Evolutionary conservation across 2,797 vertebrate genomes (phyloP), one percentile per base, ranked within the genome.

Genomic region (Sebastes itinus): DNA sequence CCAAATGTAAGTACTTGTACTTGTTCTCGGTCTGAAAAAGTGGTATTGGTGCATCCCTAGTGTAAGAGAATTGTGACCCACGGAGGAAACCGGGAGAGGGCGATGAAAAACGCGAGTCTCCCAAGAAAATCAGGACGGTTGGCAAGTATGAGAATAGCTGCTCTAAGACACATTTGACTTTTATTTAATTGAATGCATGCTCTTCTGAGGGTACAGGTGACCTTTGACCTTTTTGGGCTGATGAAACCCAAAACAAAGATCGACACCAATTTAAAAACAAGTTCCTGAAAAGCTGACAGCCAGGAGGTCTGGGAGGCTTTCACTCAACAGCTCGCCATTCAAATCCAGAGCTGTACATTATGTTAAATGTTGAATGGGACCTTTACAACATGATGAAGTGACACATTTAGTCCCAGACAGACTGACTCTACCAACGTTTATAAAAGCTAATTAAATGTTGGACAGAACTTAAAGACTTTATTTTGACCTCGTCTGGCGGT

Each of bases 371-470:
- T 76, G 67, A 84, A 75, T 79, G 64, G 78, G 75, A n/a, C 42
- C 81, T 84, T 88, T 80, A 82, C 77, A 88, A 65, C 56, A 52
- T 30, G 2, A 78, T 78, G 20, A 87, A 84, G 63, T 72, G 82
- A 74, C 82, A 72, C 35, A 49, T 66, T 83, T 69, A 70, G 52
- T 79, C 76, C 74, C 68, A 69, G 20, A n/a, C 62, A 68, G 77
- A 3, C 72, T 82, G 58, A 83, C 84, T 85, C 65, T 6, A 82
- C 73, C 64, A 82, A 64, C 70, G 85, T 87, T 81, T 75, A 61
- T 78, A 62, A 85, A 86, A 72, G 89, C 67, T 22, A 81, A 84
- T 88, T 90, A 77, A 82, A 81, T 30, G 71, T 80, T 65, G 75
- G 55, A 81, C 65, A 32, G 20, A 69, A 33, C 49, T 80, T 80